Evolutionary conservation across 2,888 invertebrate species (phyloP), one percentile per base, ranked within the genome.

Genomic region (Cecidostiba fungosa): DNA sequence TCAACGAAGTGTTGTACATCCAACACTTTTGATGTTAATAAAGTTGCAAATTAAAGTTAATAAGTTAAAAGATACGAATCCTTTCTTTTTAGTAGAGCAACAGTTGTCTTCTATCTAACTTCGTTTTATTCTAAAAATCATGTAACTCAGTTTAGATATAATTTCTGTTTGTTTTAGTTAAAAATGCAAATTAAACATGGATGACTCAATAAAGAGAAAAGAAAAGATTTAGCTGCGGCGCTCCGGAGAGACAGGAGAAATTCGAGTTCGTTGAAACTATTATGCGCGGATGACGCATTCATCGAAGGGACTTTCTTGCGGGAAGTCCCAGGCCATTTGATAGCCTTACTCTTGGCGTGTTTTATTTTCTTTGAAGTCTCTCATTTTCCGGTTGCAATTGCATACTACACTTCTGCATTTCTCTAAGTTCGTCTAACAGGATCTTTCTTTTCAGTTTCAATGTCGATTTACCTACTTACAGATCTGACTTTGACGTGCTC

Each of bases 11-110:
- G 72, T 82, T 26, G 70, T 72, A 43, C 12, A 26, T 59, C 43
- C 32, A 69, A 69, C 47, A 50, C 23, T 59, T 79, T 78, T 76
- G 26, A 84, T 86, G 77, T 81, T 86, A 86, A 86, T 86, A 86
- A 81, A 84, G 81, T 84, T 73, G 26, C 43, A 78, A 78, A 47
- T 85, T 85, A 70, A 59, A 79, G 78, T 85, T 82, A 70, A 85
- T 43, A 3, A 23, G 26, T 29, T 6, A 23, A 26, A 26, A 26
- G 10, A n/a, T 4, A 26, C 12, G 62, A 62, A 54, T 54, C 5
- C 62, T 12, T 62, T 59, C 23, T n/a, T 59, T 23, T 23, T 23
- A 23, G 59, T 59, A 59, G 59, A 47, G 47, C 3, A 16, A 16
- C 1, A 16, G 16, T 50, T 50, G 19, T 16, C 3, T 12, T 12